These are phyloP conservation scores for Lasioglossum leucozonium DNA, from an alignment of 2,888 invertebrate genomes.

Conservation along the genomic window DNA sequence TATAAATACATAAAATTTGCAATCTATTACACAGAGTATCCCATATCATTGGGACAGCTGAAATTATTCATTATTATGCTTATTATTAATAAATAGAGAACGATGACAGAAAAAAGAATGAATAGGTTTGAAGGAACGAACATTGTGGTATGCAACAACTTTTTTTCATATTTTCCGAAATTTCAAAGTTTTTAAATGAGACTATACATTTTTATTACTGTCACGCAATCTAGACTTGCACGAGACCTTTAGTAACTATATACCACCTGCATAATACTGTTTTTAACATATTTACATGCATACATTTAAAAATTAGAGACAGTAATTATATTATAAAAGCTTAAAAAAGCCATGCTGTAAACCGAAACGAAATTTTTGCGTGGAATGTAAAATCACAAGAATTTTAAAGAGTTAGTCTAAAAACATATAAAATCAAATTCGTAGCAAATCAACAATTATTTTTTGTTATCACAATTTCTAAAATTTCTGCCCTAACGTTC, in stretches of 20 bases:
- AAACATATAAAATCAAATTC: too few species aligned
- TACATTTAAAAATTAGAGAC: neutral
- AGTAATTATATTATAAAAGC: neutral
- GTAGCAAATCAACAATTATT: too few species aligned
- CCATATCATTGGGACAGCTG: neutral
- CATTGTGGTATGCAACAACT: neutral
- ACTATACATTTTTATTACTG: neutral
- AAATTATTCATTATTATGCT: too few species aligned
- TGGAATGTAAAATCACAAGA: too few species aligned
- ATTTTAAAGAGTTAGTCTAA: too few species aligned
- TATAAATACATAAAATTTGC: neutral
- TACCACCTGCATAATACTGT: neutral
- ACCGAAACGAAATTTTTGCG: neutral
- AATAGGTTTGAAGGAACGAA: neutral
- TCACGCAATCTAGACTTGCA: neutral
- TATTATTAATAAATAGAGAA: neutral
- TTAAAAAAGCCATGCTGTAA: neutral
- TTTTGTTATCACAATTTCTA: too few species aligned
- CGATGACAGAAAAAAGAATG: neutral
- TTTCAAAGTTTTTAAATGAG: neutral
- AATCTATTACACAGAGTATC: neutral
- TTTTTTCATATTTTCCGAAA: neutral
- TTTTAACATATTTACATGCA: neutral
- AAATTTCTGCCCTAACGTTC: too few species aligned
- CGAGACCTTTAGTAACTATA: neutral